Base-by-base conservation (phyloP, 1,140 invertebrate species). In the Saccostrea glomerata region DNA sequence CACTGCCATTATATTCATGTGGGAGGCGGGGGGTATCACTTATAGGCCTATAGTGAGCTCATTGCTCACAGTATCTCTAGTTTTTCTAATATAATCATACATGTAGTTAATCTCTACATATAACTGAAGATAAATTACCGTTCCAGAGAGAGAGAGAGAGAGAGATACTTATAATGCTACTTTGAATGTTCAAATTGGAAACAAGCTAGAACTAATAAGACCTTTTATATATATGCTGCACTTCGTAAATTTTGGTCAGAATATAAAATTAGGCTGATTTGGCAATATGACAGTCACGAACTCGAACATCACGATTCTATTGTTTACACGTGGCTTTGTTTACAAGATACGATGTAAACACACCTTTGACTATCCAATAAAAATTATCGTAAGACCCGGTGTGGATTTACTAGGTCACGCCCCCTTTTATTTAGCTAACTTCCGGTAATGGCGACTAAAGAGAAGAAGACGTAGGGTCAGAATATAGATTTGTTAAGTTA, bases 281-380 rank as follows among this genome's bases (percentile, higher is more conserved):
- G 30, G 70, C 70, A 77, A 77, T 77, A 36, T 9, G 70, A 77
- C 70, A 77, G 70, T 77, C 70, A 77, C 58, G 58, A 63, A 63
- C 47, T 7, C 47, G 47, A 47, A 47, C 47, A 63, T 63, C 58
- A 63, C 70, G 70, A 77, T 77, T 30, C 30, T 17, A 77, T 77
- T 77, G 70, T 77, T 77, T 77, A 77, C 70, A 77, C 70, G 70
- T 77, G 70, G 70, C 25, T 77, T 77, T 77, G 70, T 77, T 77
- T 77, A 77, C 70, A 77, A 30, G 70, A 77, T 77, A 77, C 70
- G 70, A 77, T 77, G 70, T 77, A 77, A 77, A 77, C 70, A 77
- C 23, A 77, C 9, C 25, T 77, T 4, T 3, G 12, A 77, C 30
- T 25, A 77, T 77, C 70, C 70, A 77, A 77, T 77, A 25, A 77